phyloP scores from a whole-genome alignment of 1,140 invertebrate species.

The Pteromalus puparum region DNA sequence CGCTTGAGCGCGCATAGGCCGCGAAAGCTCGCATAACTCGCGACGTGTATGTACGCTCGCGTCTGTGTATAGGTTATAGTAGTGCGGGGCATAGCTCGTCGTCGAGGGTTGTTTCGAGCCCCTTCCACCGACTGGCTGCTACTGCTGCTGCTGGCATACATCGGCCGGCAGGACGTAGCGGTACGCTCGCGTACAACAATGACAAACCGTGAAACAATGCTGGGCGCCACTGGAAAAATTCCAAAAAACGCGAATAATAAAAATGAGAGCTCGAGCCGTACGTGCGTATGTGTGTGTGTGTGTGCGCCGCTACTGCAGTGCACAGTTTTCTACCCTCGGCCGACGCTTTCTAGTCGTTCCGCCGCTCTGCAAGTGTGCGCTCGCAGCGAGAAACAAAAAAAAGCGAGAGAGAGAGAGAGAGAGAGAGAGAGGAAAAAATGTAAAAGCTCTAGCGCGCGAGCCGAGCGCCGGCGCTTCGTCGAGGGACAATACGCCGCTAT shows the following conservation, averaged over 20 bases:
- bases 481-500: constrained; percentile 73
- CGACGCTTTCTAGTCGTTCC: constrained; percentile 8
- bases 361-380: constrained; percentile 44
- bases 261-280: constrained; percentile 68
- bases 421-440: constrained; percentile 64
- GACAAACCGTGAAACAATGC: constrained; percentile 75
- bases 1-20: constrained; percentile 45
- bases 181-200: constrained; percentile 69
- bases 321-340: constrained; percentile 1
- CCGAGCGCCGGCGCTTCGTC: constrained; percentile 63
- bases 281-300: background rate
- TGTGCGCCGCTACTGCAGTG: background rate
- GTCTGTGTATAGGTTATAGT: background rate
- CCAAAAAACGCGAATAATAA: constrained; percentile 75
- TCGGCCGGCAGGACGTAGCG: constrained; percentile 63
- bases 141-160: constrained; percentile 23
- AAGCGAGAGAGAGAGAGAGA: constrained; percentile 33
- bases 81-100: constrained; percentile 44
- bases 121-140: constrained; percentile 4
- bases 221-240: constrained; percentile 75
- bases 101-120: constrained; percentile 50
- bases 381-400: constrained; percentile 62
- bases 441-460: constrained; percentile 67
- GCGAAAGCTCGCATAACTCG: constrained; percentile 33
- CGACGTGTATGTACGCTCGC: background rate